These are phyloP conservation scores for Idaea aversata DNA, from an alignment of 2,888 invertebrate species.

Conservation along the genomic window DNA sequence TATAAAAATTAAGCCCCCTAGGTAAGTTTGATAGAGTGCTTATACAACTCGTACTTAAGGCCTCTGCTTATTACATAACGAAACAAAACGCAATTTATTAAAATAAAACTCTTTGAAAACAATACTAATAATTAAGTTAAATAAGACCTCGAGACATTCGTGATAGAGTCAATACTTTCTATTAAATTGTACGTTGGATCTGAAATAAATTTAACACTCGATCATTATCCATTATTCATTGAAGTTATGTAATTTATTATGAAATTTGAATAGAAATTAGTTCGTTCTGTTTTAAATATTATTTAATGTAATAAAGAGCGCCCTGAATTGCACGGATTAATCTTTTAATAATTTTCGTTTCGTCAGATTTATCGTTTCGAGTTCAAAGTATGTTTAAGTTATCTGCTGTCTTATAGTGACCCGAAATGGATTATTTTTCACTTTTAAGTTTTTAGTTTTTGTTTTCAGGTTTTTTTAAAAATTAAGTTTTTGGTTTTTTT, in stretches of 20 bases:
- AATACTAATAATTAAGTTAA: conserved; percentile 1
- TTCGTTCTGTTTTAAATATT: conserved; percentile 37
- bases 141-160: conserved; percentile 1
- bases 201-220: conserved; percentile 13
- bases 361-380: no score
- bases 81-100: conserved; percentile 1
- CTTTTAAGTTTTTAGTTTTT: no score
- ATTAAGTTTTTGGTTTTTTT: no score
- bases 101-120: neutral
- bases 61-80: neutral
- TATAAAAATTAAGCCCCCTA: no score
- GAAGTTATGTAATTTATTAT: conserved; percentile 32
- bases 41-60: neutral
- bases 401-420: no score
- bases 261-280: conserved; percentile 27
- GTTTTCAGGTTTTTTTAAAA: no score
- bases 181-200: neutral
- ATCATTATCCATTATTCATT: conserved; percentile 28
- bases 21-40: no score
- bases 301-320: no score
- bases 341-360: no score
- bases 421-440: no score
- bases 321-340: no score
- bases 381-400: no score
- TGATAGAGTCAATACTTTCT: neutral